These are phyloP conservation scores for Lithobates pipiens DNA, from an alignment of 2,797 vertebrate genomes.

Conservation along the genomic window DNA sequence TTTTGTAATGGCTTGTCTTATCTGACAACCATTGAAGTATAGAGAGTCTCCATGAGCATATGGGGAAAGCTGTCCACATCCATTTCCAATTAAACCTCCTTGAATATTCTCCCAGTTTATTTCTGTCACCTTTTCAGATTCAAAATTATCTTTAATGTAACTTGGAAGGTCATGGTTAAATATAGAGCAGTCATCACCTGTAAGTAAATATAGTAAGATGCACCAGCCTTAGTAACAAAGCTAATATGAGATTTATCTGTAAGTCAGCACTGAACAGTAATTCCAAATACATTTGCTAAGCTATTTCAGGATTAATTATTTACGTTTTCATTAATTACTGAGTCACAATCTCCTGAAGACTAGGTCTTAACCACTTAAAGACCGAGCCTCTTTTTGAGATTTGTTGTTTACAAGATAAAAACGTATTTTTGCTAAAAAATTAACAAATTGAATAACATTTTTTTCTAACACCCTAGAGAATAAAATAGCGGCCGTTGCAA, in stretches of 20 bases:
- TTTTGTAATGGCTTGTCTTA: constrained; percentile 94
- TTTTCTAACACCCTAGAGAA: too few species aligned
- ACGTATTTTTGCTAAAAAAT: too few species aligned
- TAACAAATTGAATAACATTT: too few species aligned
- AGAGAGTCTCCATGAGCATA: constrained; percentile 96
- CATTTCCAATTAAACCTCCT: constrained; percentile 92
- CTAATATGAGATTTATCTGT: background rate
- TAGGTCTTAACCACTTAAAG: too few species aligned
- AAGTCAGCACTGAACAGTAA: too few species aligned
- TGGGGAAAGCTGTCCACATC: constrained; percentile 95
- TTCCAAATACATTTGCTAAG: too few species aligned
- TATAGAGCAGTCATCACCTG: constrained; percentile 95
- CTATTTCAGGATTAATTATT: background rate
- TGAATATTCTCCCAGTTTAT: constrained; percentile 97
- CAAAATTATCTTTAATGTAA: constrained; percentile 98
- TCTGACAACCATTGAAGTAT: constrained; percentile 96
- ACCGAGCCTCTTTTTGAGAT: too few species aligned
- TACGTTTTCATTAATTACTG: background rate
- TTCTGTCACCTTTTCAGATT: constrained; percentile 89
- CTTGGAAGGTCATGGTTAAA: constrained; percentile 91
- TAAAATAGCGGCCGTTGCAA: too few species aligned
- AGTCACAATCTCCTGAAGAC: too few species aligned
- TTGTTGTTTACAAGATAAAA: too few species aligned
- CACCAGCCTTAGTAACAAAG: background rate
- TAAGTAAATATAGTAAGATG: constrained; percentile 54